Base-by-base conservation (phyloP, 35 echinoderm and acorn worm genomes). In the Acanthaster planci region DNA sequence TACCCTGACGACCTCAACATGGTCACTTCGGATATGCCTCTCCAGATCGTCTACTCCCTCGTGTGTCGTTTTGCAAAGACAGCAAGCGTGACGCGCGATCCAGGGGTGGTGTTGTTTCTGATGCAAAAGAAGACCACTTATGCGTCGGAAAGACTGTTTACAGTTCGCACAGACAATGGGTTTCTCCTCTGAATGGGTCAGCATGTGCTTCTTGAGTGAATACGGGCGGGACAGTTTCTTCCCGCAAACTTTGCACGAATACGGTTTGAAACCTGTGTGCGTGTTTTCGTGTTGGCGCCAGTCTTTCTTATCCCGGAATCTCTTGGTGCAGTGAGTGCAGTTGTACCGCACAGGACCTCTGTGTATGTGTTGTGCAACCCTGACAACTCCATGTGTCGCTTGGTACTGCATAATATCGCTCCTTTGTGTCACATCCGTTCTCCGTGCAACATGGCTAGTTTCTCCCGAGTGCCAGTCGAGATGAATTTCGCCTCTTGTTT, bases 231-330 rank as follows among this genome's bases (percentile, higher is more conserved):
- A 72, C 4, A 72, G 64, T 34, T 72, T 72, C 64, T 72, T 72
- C 30, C 64, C 64, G 2, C 64, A 72, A 19, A 72, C 19, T 34
- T 26, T 72, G 10, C 64, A 72, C 10, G 64, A 31, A 35, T 72
- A 72, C 26, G 64, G 64, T 72, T 72, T 72, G 29, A 72, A 34
- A 29, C 64, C 64, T 1, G 64, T 72, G 23, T 72, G 64, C 30
- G 64, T 72, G n/a, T 72, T 26, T 72, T 72, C 64, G 30, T 72
- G 64, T 15, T 72, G 64, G 23, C 64, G 64, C 64, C 64, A 72
- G 34, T 72, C 64, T 72, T 29, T 72, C 64, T 72, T 72, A 34
- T 34, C 23, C 29, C 64, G 22, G 23, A 72, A 72, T 72, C 64
- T 26, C 64, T 34, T 19, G 14, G 64, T 72, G n/a, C 64, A 72